Evolutionary conservation across 1,140 invertebrate species (phyloP).

Genomic region (Hycleus phaleratus): DNA sequence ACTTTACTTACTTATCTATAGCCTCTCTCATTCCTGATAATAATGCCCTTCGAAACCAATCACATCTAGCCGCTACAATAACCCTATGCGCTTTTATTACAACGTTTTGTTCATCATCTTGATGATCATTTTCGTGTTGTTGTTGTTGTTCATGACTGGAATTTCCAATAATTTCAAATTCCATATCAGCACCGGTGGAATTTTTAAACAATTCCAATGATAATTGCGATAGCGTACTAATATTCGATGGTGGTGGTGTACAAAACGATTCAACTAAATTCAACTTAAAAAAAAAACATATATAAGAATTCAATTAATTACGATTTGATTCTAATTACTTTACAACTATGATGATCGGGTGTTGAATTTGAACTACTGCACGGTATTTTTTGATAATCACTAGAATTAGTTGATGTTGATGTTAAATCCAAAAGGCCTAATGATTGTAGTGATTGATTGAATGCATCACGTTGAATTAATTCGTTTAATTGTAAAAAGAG

Average conservation of each 20-base stretch:
- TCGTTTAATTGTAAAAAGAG: constrained; percentile 45
- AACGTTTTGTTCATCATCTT: constrained; percentile 25
- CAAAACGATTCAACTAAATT: constrained; percentile 56
- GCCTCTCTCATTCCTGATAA: constrained; percentile 65
- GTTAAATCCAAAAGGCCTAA: constrained; percentile 45
- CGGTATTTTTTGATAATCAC: constrained; percentile 14
- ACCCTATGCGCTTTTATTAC: constrained; percentile 54
- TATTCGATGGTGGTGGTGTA: constrained; percentile 48
- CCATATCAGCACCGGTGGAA: constrained; percentile 52
- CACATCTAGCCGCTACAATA: constrained; percentile 58
- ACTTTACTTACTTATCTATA: constrained; percentile 50
- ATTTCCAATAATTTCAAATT: constrained; percentile 50
- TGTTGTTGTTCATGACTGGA: constrained; percentile 2
- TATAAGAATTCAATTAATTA: not conserved
- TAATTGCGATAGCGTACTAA: constrained; percentile 50
- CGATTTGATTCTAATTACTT: constrained; percentile 10
- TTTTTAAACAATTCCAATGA: constrained; percentile 48
- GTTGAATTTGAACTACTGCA: constrained; percentile 11
- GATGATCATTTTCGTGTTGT: constrained; percentile 1
- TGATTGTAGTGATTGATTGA: constrained; percentile 48
- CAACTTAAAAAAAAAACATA: constrained; percentile 42
- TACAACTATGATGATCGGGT: constrained; percentile 24
- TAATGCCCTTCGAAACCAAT: constrained; percentile 62
- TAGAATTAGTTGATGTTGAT: constrained; percentile 8
- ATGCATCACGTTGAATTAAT: constrained; percentile 53